phyloP scores from a whole-genome alignment of 2,888 invertebrate species.

The Dilophus febrilis region DNA sequence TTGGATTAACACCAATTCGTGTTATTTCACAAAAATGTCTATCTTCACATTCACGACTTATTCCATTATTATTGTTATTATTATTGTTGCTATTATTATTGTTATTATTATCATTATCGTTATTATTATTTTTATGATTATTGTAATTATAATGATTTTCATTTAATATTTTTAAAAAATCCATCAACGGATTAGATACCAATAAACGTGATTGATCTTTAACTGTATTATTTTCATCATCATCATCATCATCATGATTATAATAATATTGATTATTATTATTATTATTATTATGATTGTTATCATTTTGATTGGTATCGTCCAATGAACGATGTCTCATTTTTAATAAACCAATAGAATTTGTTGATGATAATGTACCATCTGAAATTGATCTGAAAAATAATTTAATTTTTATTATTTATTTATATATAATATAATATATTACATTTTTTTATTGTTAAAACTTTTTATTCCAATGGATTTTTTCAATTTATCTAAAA shows the following conservation, averaged over 20 bases:
- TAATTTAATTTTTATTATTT: too few relatives aligned
- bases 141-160: not conserved
- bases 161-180: slow-evolving; percentile 4
- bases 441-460: too few relatives aligned
- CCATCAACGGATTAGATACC: slow-evolving; percentile 5
- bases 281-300: too few relatives aligned
- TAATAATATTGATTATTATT: too few relatives aligned
- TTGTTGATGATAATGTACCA: too few relatives aligned
- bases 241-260: too few relatives aligned
- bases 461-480: too few relatives aligned
- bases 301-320: not conserved
- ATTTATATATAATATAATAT: too few relatives aligned
- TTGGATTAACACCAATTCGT: not conserved
- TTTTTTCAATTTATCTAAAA: too few relatives aligned
- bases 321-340: not conserved
- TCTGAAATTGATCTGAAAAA: too few relatives aligned
- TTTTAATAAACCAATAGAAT: not conserved
- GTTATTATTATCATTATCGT: too few relatives aligned
- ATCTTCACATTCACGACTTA: slow-evolving; percentile 4
- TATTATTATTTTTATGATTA: not conserved
- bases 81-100: too few relatives aligned
- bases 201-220: not conserved
- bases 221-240: not conserved
- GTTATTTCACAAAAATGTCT: slow-evolving; percentile 5
- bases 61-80: not conserved